Base-by-base conservation (phyloP, 2,797 vertebrate species). In the Spatula versicolor region DNA sequence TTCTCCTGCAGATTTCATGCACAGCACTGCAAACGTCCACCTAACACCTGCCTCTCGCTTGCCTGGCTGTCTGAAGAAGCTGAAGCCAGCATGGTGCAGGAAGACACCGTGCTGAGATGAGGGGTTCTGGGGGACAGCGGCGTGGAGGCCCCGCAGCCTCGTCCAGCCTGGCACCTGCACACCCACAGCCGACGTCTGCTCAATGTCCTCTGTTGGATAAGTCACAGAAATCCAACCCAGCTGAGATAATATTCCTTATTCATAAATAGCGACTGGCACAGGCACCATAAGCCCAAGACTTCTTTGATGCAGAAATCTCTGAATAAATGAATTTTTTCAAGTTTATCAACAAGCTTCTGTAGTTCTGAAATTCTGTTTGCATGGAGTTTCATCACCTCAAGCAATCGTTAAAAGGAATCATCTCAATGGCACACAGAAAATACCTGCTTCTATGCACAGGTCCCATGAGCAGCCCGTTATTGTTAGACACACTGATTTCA, bases 11-110 rank as follows among this genome's bases (percentile, higher is more conserved):
- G 80, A n/a, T 13, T 60, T 7, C 48, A 13, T 33, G n/a, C 3
- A 11, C 28, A 5, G 33, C 31, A 58, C 22, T 55, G 48, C 1
- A 21, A 28, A 41, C 2, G 8, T 13, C 48, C 58, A 30, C n/a
- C 37, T 14, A 2, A 23, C 52, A 2, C 35, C 60, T 8, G 31
- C 60, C 48, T 10, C 2, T 3, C 1, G 4, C 60, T 22, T 2
- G 48, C 9, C 58, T 18, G 2, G 26, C 4, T 14, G 55, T 4
- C 28, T 2, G 72, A 2, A 43, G 28, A 19, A 7, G 15, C 33
- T 4, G 8, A 45, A 41, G 9, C 39, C 22, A 14, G 37, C 50
- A 15, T 2, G 35, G 20, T 1, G 50, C 6, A 1, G 18, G 25
- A 20, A 7, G 6, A 7, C 28, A 5, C 48, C 7, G 22, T 23